Evolutionary conservation across 2,888 invertebrate species (phyloP), one percentile per base, ranked within the genome.

Genomic region (Aporophyla nigra): DNA sequence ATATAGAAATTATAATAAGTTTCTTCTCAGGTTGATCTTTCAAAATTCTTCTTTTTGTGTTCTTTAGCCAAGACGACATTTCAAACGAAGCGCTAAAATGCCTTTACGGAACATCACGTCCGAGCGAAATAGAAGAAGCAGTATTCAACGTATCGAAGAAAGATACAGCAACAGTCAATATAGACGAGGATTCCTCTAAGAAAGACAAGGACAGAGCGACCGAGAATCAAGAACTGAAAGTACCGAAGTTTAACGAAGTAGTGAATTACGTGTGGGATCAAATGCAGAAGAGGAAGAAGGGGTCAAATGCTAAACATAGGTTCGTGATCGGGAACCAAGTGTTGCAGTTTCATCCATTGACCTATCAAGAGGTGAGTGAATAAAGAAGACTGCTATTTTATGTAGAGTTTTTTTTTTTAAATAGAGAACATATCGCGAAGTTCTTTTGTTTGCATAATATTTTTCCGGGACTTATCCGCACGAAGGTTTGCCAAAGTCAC

Each of bases 181-280:
- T 93, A 80, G 94, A 96, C 74, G 94, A 94, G 54, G 96, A 89
- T 83, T 88, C 95, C 0, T 89, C 96, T 65, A 97, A 97, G 89
- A 95, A 92, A 87, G 93, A 94, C 83, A 95, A 94, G 76, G 92
- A 94, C 81, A 93, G 91, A 63, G 85, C 90, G 62, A 89, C 92
- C 1, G 91, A 92, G 5, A 88, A 84, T 1, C 92, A 83, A 0
- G 92, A 94, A 67, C 92, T 97, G 27, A 95, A 97, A 81, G 96
- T 98, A 84, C 99, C 99, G 5, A 97, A 97, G 83, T 99, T 99
- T 89, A 96, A 97, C 10, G 97, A 98, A 40, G 97, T 99, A 90
- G 97, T 98, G 71, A 96, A 97, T 76, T 98, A 98, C 89, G 96
- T 99, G 12, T 97, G 98, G 94, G 97, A 97, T 70, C 97, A 98